Evolutionary conservation across 2,797 vertebrate species (phyloP), one percentile per base, ranked within the genome.

Genomic region (Lycodopsis pacificus): DNA sequence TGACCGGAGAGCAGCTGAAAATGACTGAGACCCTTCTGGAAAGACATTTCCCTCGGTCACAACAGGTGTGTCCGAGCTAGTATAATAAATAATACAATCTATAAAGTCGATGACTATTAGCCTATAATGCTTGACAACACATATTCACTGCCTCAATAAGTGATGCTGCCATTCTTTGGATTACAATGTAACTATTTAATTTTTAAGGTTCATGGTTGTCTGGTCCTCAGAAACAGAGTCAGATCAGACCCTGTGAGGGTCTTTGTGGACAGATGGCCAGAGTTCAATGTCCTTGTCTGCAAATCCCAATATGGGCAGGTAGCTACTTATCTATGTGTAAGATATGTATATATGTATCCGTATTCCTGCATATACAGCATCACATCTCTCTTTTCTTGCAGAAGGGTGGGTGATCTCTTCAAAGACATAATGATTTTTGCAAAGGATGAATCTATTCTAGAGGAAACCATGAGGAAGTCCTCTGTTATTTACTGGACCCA

Each of bases 281-380:
- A 89, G 4, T 94, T 93, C 68, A 82, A 22, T 1, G 80, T 10
- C 40, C 40, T 42, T 42, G 3, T 92, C 73, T 91, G 86, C 79
- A 86, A 76, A 81, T 82, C 90, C 36, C 17, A 54, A 0, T 32
- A 0, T 42, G 38, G 77, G 75, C 32, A 89, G 87, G 84, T 87
- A 71, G 79, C 53, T 15, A 32, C 1, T n/a, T 2, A 12, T 34
- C 4, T 44, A 38, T n/a, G 19, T 36, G n/a, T 12, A 51, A 22
- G 13, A 42, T 42, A 42, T 51, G 17, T 51, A 22, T 57, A 32
- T 27, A 27, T 27, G 27, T 27, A 56, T 56, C 54, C 0, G 11
- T 19, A 46, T 69, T 61, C 57, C 14, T 58, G 25, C 12, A 36
- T 46, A 12, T 12, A 8, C 20, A 51, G 4, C 2, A 13, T 71